A percentile compares a stretch with the other conserved stretches of the same genome.
These are phyloP conservation scores for Amblyteles armatorius DNA, from an alignment of 2,888 invertebrate species.

Conservation along the genomic window DNA sequence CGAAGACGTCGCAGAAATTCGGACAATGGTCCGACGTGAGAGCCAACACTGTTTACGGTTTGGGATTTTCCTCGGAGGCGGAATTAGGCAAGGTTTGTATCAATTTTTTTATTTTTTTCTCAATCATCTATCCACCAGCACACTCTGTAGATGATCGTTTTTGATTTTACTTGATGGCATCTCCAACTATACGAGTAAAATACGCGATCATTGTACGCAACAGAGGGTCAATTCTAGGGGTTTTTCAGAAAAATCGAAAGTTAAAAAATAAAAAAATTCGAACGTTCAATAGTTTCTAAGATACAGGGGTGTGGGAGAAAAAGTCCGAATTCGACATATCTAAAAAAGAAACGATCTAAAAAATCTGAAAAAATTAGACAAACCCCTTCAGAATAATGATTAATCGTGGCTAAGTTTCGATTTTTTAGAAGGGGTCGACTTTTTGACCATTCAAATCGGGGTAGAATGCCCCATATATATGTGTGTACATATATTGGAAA, in stretches of 20 bases:
- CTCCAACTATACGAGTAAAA: too few relatives aligned
- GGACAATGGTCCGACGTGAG: constrained; percentile 99
- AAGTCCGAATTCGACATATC: background rate
- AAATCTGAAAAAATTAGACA: background rate
- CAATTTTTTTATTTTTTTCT: background rate
- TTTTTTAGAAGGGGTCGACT: background rate
- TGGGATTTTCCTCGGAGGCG: constrained; percentile 97
- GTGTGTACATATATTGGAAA: too few relatives aligned
- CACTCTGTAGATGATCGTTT: too few relatives aligned
- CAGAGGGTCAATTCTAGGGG: too few relatives aligned
- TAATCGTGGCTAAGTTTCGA: background rate
- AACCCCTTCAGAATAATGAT: background rate
- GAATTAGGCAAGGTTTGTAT: constrained; percentile 94
- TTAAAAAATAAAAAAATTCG: too few relatives aligned
- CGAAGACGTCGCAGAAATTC: constrained; percentile 99
- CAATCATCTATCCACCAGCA: too few relatives aligned
- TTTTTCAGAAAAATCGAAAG: too few relatives aligned
- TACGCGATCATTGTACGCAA: too few relatives aligned
- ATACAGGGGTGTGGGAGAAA: background rate
- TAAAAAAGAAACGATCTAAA: background rate
- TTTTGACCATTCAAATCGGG: background rate
- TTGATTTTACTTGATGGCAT: too few relatives aligned
- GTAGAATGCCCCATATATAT: background rate
- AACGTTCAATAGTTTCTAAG: too few relatives aligned
- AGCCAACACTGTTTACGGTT: constrained; percentile 98